phyloP scores from a whole-genome alignment of 2,888 invertebrate genomes.

The Microchrysa polita region DNA sequence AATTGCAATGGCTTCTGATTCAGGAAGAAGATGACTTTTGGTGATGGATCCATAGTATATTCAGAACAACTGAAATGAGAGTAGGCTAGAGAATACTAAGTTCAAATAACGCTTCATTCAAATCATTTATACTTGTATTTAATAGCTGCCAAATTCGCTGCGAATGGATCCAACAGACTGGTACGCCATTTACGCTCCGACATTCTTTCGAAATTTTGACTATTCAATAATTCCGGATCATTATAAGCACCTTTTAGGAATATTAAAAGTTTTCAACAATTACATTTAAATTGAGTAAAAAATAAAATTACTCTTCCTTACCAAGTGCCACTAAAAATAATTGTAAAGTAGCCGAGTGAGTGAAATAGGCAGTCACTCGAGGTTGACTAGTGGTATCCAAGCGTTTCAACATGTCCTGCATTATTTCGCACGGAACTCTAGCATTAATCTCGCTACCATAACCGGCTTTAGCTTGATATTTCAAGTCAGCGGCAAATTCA shows the following conservation, averaged over 20 bases:
- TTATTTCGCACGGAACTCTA: slow-evolving; percentile 75
- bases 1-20: slow-evolving; percentile 76
- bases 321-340: slow-evolving; percentile 72
- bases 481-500: slow-evolving; percentile 82
- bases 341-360: slow-evolving; percentile 71
- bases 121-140: slow-evolving; percentile 72
- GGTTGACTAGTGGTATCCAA: slow-evolving; percentile 71
- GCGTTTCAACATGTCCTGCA: slow-evolving; percentile 77
- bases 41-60: slow-evolving; percentile 25
- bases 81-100: neutral
- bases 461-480: slow-evolving; percentile 78
- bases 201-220: slow-evolving; percentile 70
- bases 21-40: slow-evolving; percentile 73
- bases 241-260: slow-evolving; percentile 22
- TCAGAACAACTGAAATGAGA: slow-evolving; percentile 28
- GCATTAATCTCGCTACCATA: slow-evolving; percentile 75
- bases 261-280: neutral
- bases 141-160: slow-evolving; percentile 77
- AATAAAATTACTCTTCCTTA: slow-evolving; percentile 13
- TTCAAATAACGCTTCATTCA: neutral
- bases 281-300: neutral
- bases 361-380: slow-evolving; percentile 73
- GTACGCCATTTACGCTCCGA: slow-evolving; percentile 73
- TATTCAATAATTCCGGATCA: slow-evolving; percentile 24
- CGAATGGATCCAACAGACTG: slow-evolving; percentile 76